Percentiles rank a stretch among this genome's conserved stretches.
These are phyloP conservation scores for Aurelia coerulea DNA, from an alignment of 30 jellyfish, hydroid and myxozoan genomes.

Conservation along the genomic window DNA sequence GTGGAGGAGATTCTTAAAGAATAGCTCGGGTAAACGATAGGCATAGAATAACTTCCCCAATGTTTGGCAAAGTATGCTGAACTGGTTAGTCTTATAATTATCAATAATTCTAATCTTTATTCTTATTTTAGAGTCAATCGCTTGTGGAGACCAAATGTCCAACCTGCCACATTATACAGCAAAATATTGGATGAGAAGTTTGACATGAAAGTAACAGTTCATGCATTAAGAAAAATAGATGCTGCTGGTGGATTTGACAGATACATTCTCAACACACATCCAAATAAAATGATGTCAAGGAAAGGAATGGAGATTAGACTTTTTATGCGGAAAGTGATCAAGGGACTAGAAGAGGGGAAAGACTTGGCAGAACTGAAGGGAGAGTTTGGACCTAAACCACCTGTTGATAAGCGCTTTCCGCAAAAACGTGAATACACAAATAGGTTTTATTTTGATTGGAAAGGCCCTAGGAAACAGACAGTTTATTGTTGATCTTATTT, in stretches of 20 bases:
- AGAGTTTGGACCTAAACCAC: constrained; percentile 71
- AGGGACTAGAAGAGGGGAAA: constrained; percentile 68
- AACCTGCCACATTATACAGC: constrained; percentile 61
- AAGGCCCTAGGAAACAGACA: constrained; percentile 83
- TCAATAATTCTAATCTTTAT: not conserved
- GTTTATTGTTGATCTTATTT: constrained; percentile 55
- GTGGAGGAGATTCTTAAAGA: too few relatives aligned
- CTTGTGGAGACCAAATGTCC: constrained; percentile 87
- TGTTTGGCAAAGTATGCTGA: too few relatives aligned
- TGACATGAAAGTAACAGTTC: constrained; percentile 51
- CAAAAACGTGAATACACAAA: constrained; percentile 53
- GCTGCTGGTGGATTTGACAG: constrained; percentile 92
- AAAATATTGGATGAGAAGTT: constrained; percentile 67
- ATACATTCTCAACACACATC: constrained; percentile 83
- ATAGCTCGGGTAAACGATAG: too few relatives aligned
- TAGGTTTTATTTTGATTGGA: constrained; percentile 84
- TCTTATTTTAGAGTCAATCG: constrained; percentile 67
- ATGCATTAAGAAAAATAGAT: constrained; percentile 80
- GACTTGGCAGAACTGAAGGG: constrained; percentile 65
- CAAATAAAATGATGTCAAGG: constrained; percentile 57
- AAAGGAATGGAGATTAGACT: constrained; percentile 72
- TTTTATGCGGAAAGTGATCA: constrained; percentile 74
- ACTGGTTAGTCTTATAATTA: too few relatives aligned
- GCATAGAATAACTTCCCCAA: too few relatives aligned
- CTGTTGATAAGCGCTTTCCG: constrained; percentile 45